Percentiles rank a stretch among this genome's conserved stretches.
These are phyloP conservation scores for Hirundo rustica DNA, from an alignment of 2,797 vertebrate species.

Conservation along the genomic window DNA sequence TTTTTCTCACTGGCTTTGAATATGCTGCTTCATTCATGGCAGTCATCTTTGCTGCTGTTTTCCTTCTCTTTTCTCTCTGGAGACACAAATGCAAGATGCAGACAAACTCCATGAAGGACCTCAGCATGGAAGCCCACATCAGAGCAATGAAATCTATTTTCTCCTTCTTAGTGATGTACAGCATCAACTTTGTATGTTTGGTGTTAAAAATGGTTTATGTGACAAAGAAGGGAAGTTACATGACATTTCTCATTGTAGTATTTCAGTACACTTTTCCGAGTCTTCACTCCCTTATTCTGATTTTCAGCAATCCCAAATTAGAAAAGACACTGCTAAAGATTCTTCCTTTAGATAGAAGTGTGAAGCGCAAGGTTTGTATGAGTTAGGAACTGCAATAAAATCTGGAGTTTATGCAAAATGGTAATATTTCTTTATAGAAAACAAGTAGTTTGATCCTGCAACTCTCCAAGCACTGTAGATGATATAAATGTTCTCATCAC, in stretches of 20 bases:
- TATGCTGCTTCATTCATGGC: not conserved
- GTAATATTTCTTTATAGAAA: not conserved
- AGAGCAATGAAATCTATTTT: slow-evolving; percentile 51
- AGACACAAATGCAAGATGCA: slow-evolving; percentile 36
- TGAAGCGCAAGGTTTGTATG: not conserved
- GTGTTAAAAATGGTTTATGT: not conserved
- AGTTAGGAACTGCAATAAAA: not conserved
- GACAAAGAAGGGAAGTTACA: rapidly evolving
- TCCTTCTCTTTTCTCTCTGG: slow-evolving; percentile 65
- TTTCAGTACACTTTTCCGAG: not conserved
- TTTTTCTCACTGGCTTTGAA: not conserved
- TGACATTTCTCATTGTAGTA: rapidly evolving
- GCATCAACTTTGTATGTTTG: not conserved
- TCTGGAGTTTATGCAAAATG: not conserved
- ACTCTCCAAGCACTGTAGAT: not conserved
- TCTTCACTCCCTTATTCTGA: slow-evolving; percentile 1
- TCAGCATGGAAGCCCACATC: slow-evolving; percentile 23
- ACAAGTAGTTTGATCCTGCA: not conserved
- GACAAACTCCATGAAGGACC: not conserved
- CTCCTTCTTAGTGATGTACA: not conserved
- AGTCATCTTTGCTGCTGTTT: not conserved
- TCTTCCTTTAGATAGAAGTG: not conserved
- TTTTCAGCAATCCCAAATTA: slow-evolving; percentile 16
- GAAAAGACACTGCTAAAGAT: not conserved
- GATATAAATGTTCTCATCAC: too few species aligned